These are phyloP conservation scores for Drosophila dunni DNA, from an alignment of 1,140 invertebrate genomes.

Conservation along the genomic window DNA sequence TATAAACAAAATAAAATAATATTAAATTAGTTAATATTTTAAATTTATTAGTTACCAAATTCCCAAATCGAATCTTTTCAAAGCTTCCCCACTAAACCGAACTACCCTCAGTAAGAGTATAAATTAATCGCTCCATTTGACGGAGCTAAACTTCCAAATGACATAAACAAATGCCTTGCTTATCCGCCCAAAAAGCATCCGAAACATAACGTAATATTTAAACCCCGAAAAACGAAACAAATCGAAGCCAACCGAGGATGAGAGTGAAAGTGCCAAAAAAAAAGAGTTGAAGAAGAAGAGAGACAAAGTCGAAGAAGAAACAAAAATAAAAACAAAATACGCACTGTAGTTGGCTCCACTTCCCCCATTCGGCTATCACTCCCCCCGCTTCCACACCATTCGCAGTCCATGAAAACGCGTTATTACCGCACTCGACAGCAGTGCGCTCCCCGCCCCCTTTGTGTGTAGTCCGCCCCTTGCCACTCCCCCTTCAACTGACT, in stretches of 20 bases:
- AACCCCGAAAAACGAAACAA: constrained; percentile 39
- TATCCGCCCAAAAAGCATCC: constrained; percentile 41
- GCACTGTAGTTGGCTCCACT: constrained; percentile 56
- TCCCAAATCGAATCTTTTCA: background rate
- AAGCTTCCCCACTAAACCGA: no score
- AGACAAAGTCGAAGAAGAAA: constrained; percentile 3
- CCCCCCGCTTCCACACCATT: background rate
- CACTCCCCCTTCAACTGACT: constrained; percentile 13
- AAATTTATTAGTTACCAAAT: background rate
- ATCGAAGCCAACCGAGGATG: constrained; percentile 50
- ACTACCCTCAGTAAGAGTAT: background rate
- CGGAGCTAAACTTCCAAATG: constrained; percentile 39
- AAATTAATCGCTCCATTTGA: constrained; percentile 34
- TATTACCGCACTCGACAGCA: constrained; percentile 73
- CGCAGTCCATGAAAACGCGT: constrained; percentile 46
- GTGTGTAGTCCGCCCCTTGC: background rate
- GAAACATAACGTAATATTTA: constrained; percentile 73
- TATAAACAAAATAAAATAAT: no score
- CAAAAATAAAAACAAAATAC: constrained; percentile 46
- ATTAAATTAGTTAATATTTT: no score
- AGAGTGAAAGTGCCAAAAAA: constrained; percentile 78
- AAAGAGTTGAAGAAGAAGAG: constrained; percentile 13
- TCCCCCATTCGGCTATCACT: no score
- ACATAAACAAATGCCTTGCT: constrained; percentile 59
- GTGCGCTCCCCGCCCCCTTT: constrained; percentile 17